phyloP scores from a whole-genome alignment of 2,113 vertebrate species.

The Aldabrachelys gigantea region DNA sequence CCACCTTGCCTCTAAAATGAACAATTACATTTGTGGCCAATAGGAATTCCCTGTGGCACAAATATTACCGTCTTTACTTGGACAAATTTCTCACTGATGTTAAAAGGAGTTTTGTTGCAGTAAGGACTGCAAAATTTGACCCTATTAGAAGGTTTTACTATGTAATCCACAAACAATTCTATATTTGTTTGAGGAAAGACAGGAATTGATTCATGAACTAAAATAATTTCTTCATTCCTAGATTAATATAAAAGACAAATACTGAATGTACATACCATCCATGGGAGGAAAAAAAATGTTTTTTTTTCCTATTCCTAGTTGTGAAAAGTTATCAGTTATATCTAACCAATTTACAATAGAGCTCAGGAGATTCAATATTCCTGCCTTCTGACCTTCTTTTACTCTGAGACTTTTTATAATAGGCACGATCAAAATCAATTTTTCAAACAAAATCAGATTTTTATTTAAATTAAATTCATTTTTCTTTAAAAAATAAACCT shows the following conservation, averaged over 20 bases:
- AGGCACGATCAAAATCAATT: neutral
- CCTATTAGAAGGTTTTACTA: neutral
- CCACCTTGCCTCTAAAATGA: neutral
- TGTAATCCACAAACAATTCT: neutral
- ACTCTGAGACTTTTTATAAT: neutral
- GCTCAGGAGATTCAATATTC: conserved; percentile 6
- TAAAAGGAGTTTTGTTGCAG: neutral
- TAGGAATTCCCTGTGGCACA: neutral
- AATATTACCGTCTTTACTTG: neutral
- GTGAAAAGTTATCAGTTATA: neutral
- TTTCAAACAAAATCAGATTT: neutral
- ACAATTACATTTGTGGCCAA: neutral
- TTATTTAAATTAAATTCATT: neutral
- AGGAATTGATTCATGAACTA: neutral
- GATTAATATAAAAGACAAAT: neutral
- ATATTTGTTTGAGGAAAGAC: neutral
- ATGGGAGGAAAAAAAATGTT: neutral
- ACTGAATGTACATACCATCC: neutral
- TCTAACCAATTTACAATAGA: neutral
- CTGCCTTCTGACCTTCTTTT: neutral
- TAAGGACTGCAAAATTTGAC: neutral
- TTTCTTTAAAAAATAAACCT: neutral
- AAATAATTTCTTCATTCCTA: neutral
- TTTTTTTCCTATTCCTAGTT: neutral
- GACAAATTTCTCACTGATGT: neutral